Percentiles rank a stretch among this genome's conserved stretches.
Conservation (phyloP, 2,797 vertebrate genomes). For the Decapterus maruadsi region DNA sequence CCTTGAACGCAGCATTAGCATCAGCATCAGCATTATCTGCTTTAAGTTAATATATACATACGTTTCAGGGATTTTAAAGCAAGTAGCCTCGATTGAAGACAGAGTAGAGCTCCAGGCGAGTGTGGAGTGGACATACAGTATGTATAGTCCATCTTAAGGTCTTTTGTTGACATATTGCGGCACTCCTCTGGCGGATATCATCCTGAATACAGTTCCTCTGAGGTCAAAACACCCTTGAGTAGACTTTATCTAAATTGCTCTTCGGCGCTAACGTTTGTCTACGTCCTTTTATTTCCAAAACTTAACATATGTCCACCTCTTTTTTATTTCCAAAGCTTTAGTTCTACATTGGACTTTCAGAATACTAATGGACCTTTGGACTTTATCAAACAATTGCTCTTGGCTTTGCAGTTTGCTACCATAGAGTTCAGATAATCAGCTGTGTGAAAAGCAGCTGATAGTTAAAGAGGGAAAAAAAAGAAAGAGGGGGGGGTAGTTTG, state of each 20-base stretch:
- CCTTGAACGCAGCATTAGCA: too few species aligned
- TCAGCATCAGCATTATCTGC: too few species aligned
- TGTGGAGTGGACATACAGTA: slow-evolving; percentile 17
- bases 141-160: slow-evolving; percentile 31
- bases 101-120: slow-evolving; percentile 21
- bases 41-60: slow-evolving; percentile 55
- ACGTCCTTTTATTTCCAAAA: slow-evolving; percentile 51
- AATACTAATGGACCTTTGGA: slow-evolving; percentile 66
- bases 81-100: slow-evolving; percentile 37
- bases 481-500: slow-evolving; percentile 58
- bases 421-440: slow-evolving; percentile 72
- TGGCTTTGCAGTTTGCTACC: slow-evolving; percentile 53
- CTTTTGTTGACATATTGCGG: slow-evolving; percentile 68
- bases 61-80: slow-evolving; percentile 49
- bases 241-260: slow-evolving; percentile 73
- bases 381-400: slow-evolving; percentile 70
- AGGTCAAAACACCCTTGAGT: slow-evolving; percentile 63
- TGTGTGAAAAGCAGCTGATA: slow-evolving; percentile 70
- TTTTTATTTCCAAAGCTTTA: slow-evolving; percentile 55
- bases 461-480: not conserved
- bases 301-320: slow-evolving; percentile 38
- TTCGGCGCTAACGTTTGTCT: slow-evolving; percentile 50
- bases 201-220: slow-evolving; percentile 39
- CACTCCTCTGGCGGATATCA: slow-evolving; percentile 45
- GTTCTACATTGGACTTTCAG: slow-evolving; percentile 55